Percentiles rank a stretch among this genome's conserved stretches.
phyloP scores from a whole-genome alignment of 2,888 invertebrate species.

The Yponomeuta plumbellus region DNA sequence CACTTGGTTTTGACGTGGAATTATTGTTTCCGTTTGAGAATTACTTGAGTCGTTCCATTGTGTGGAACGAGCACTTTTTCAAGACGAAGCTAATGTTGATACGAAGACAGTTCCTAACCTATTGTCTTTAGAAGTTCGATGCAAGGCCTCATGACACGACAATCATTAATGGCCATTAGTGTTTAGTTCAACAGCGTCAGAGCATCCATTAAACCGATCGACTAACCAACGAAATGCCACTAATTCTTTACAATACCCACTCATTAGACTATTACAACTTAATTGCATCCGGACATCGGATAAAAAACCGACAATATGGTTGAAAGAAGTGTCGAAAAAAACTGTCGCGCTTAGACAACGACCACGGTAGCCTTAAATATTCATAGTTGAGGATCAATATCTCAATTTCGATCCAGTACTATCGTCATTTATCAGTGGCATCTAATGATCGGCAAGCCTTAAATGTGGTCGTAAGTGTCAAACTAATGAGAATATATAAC shows the following conservation, averaged over 20 bases:
- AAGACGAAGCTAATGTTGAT: constrained; percentile 12
- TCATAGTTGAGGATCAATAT: constrained; percentile 52
- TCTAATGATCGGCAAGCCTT: constrained; percentile 64
- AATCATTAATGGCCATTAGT: constrained; percentile 56
- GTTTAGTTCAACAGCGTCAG: constrained; percentile 58
- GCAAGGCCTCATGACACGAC: constrained; percentile 44
- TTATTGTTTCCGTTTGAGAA: background rate
- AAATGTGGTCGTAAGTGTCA: constrained; percentile 66
- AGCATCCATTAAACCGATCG: constrained; percentile 43
- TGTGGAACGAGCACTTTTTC: background rate
- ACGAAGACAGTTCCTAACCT: constrained; percentile 11
- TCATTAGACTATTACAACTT: constrained; percentile 42
- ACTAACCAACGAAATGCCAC: constrained; percentile 46
- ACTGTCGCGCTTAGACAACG: constrained; percentile 27
- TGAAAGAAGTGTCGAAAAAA: background rate
- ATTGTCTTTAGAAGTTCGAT: constrained; percentile 34
- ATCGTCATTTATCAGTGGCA: constrained; percentile 59
- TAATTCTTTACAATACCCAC: constrained; percentile 36
- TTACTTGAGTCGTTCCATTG: background rate
- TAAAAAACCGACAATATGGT: constrained; percentile 29
- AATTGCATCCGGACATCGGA: constrained; percentile 49
- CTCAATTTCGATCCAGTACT: constrained; percentile 54
- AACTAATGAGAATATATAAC: constrained; percentile 72
- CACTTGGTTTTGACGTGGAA: constrained; percentile 2
- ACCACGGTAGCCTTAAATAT: constrained; percentile 47